phyloP scores from a whole-genome alignment of 2,797 vertebrate genomes.

The Otus scops region DNA sequence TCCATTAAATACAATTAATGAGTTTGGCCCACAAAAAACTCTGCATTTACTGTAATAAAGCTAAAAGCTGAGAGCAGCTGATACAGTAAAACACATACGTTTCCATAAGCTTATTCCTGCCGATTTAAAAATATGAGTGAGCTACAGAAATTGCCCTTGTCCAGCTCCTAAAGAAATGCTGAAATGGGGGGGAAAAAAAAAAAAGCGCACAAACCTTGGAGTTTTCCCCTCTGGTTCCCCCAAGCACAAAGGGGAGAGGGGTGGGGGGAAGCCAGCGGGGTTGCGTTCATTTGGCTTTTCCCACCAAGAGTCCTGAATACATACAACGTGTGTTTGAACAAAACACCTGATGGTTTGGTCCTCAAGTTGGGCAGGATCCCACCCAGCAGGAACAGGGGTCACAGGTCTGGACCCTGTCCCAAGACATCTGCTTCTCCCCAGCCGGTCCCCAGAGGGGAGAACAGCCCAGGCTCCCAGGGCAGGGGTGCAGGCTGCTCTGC shows the following conservation, averaged over 20 bases:
- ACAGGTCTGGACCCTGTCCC: too few species aligned
- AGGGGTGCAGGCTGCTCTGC: neutral
- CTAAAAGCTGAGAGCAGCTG: conserved; percentile 2
- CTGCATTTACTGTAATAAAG: conserved; percentile 53
- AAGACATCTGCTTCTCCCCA: neutral
- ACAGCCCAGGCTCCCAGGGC: rapidly evolving
- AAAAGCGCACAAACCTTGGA: neutral
- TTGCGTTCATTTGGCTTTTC: neutral
- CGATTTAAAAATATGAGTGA: neutral
- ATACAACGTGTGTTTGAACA: rapidly evolving
- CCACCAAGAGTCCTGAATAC: rapidly evolving
- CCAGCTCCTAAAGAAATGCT: neutral
- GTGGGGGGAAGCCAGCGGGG: rapidly evolving
- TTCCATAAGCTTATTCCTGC: conserved; percentile 22
- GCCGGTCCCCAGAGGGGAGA: neutral
- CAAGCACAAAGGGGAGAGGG: neutral
- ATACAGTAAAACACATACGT: neutral
- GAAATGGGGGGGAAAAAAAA: neutral
- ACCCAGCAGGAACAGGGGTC: neutral
- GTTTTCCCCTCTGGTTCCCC: neutral
- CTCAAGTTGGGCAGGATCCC: neutral
- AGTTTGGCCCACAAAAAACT: conserved; percentile 28
- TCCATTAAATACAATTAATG: conserved; percentile 55
- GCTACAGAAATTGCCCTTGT: neutral
- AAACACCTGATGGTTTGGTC: rapidly evolving